Conservation (phyloP, 2,113 vertebrate species). For the Apodemus speciosus region DNA sequence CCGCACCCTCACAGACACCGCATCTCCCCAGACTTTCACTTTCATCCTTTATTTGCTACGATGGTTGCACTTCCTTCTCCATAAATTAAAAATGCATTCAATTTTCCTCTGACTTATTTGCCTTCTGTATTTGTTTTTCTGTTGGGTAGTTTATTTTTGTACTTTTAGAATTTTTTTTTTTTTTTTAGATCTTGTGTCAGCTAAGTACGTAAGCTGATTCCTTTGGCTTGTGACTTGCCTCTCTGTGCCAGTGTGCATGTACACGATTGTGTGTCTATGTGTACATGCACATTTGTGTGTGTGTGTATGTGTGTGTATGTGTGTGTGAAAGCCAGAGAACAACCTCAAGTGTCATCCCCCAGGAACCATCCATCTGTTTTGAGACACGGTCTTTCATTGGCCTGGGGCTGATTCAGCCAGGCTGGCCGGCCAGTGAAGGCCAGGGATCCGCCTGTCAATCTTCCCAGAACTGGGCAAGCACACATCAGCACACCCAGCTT, state of each 20-base stretch:
- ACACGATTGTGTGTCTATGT: neutral
- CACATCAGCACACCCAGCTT: neutral
- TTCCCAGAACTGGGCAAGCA: neutral
- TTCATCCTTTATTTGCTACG: too few species aligned
- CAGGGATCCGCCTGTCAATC: neutral
- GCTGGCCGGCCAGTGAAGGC: neutral
- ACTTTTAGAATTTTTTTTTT: neutral
- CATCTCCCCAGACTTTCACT: neutral
- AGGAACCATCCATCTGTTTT: neutral
- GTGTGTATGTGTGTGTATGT: too few species aligned
- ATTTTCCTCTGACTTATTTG: neutral
- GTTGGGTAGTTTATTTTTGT: neutral
- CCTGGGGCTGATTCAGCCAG: neutral
- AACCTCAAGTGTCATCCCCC: neutral
- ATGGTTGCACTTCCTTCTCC: neutral
- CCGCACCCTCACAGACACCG: accelerated
- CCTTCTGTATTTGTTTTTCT: neutral
- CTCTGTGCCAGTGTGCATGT: accelerated
- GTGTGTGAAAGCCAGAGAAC: neutral
- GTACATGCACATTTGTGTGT: neutral
- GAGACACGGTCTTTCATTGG: neutral
- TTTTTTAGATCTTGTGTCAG: neutral
- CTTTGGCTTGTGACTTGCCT: neutral
- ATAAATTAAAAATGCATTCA: neutral
- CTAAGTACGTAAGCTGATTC: neutral